Percentiles rank a stretch among this genome's conserved stretches.
Conservation (phyloP, 2,113 vertebrate species). For the Tympanuchus pallidicinctus region DNA sequence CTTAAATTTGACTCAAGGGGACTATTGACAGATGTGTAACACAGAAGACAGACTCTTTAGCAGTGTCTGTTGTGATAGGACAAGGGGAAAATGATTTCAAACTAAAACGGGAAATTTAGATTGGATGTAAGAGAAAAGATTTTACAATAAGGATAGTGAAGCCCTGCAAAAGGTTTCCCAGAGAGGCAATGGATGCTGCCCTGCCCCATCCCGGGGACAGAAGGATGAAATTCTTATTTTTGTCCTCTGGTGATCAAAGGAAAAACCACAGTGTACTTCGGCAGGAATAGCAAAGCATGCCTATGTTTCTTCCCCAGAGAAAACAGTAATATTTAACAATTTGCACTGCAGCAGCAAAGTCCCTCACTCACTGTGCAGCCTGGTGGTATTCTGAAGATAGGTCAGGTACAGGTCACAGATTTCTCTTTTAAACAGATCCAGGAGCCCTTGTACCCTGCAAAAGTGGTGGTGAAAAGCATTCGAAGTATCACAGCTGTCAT, state of each 20-base stretch:
- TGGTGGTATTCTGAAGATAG: not conserved
- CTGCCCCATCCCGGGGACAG: not conserved
- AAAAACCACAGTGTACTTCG: not conserved
- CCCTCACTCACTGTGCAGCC: not conserved
- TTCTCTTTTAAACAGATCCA: constrained; percentile 23
- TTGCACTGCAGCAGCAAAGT: not conserved
- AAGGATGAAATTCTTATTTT: constrained; percentile 12
- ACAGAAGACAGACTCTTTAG: no score
- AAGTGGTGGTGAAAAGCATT: not conserved
- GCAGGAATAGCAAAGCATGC: not conserved
- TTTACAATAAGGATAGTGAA: no score
- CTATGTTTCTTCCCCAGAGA: not conserved
- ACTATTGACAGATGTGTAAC: not conserved
- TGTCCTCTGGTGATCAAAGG: not conserved
- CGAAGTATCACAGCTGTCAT: not conserved
- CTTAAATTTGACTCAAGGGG: not conserved
- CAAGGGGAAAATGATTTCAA: no score
- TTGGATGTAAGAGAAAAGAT: no score
- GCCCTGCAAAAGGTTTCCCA: no score
- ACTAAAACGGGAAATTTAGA: no score
- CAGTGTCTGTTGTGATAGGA: no score
- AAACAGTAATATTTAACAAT: constrained; percentile 40
- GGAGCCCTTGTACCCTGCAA: not conserved
- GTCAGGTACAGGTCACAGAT: constrained; percentile 46
- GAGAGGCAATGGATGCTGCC: no score